Base-by-base conservation (phyloP, 1,140 invertebrate genomes). In the Pectinophora gossypiella region DNA sequence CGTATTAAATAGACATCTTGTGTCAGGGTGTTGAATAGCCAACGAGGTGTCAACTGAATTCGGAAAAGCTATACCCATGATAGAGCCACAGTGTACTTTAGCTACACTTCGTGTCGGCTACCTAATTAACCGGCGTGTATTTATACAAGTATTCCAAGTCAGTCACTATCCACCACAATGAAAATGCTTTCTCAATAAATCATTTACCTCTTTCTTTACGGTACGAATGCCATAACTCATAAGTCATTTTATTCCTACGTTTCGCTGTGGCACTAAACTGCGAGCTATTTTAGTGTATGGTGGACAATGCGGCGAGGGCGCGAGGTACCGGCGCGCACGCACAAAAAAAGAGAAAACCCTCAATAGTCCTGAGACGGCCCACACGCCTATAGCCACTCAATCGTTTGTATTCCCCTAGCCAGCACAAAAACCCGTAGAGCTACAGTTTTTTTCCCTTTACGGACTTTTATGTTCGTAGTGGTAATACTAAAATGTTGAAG, bases 381-480 rank as follows among this genome's bases (percentile, higher is more conserved):
- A 86, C 83, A 84, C 78, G 78, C 78, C 80, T 79, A 75, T 84
- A 73, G 83, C 71, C 79, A 86, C 80, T 86, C 80, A 82, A 84
- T 86, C 77, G 78, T 74, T 72, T 64, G 72, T 75, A 74, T 70
- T 75, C 61, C 55, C 64, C 49, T 68, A 70, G 55, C 49, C 36
- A 27, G 57, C 57, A 76, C 50, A 59, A 64, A 72, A 72, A 72
- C 44, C 48, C 54, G 16, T 61, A 58, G 70, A 83, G 66, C 38
- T 18, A 9, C 45, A 32, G 9, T 3, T 9, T n/a, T 32, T 32
- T 32, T 32, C n/a, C n/a, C n/a, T n/a, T 32, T 2, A 32, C 27
- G 10, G 27, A 32, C 2, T 32, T 32, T 32, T 9, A 32, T 32
- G 27, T 32, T 32, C 27, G n/a, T n/a, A 32, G 27, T 32, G n/a